A percentile compares a stretch with the other conserved stretches of the same genome.
These are phyloP conservation scores for Scortum barcoo DNA, from an alignment of 2,113 vertebrate genomes.

Conservation along the genomic window DNA sequence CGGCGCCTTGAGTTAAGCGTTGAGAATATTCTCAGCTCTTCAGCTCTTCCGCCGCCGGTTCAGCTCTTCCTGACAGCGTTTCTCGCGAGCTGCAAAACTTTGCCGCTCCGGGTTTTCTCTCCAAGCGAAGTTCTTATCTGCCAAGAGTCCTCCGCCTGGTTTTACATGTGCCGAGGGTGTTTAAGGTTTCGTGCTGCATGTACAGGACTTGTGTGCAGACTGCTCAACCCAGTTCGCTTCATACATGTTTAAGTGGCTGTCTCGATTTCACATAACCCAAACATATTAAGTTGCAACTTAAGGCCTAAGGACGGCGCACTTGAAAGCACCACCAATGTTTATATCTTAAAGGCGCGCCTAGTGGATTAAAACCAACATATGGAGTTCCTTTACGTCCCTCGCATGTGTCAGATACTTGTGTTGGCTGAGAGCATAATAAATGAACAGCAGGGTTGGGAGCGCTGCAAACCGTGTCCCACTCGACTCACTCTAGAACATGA, in stretches of 20 bases:
- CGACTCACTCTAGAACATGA: slow-evolving; percentile 45
- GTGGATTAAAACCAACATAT: slow-evolving; percentile 42
- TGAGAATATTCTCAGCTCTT: slow-evolving; percentile 11
- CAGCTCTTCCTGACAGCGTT: background rate
- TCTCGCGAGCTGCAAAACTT: slow-evolving; percentile 12
- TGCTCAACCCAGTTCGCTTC: slow-evolving; percentile 3
- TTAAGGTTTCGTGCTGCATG: background rate
- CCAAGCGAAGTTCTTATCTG: slow-evolving; percentile 5
- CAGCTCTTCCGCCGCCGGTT: background rate
- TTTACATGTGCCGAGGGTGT: background rate
- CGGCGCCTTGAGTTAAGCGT: background rate
- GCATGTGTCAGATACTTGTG: slow-evolving; percentile 22
- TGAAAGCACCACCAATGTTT: slow-evolving; percentile 8
- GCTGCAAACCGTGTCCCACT: slow-evolving; percentile 29
- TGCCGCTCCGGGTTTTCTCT: slow-evolving; percentile 14
- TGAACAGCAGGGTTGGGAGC: slow-evolving; percentile 14
- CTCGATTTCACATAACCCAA: background rate
- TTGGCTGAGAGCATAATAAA: slow-evolving; percentile 24
- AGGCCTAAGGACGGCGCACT: background rate
- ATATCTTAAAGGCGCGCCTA: slow-evolving; percentile 5
- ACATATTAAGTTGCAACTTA: background rate
- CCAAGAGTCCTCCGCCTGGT: slow-evolving; percentile 35
- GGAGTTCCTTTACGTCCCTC: slow-evolving; percentile 15
- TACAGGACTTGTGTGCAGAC: background rate
- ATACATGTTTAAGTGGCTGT: background rate